phyloP scores from a whole-genome alignment of 2,113 vertebrate species.

The Macquaria ambigua region DNA sequence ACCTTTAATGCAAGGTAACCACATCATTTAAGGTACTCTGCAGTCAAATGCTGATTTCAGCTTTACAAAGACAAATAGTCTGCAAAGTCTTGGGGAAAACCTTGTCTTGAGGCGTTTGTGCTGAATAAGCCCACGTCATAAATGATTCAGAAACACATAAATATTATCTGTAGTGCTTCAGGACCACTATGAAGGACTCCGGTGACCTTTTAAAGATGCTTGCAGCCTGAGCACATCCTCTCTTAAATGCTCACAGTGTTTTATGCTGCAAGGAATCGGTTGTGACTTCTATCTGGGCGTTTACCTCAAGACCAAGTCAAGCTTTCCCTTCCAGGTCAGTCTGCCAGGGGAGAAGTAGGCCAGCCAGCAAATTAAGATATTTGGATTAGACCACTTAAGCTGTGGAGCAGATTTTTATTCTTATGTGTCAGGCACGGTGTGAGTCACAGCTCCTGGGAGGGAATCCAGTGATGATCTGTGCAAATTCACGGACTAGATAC shows the following conservation, averaged over 20 bases:
- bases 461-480: slow-evolving; percentile 44
- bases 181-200: slow-evolving; percentile 16
- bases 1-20: slow-evolving; percentile 12
- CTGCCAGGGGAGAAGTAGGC: slow-evolving; percentile 39
- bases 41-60: slow-evolving; percentile 12
- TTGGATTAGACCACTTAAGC: slow-evolving; percentile 47
- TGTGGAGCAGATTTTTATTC: slow-evolving; percentile 34
- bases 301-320: slow-evolving; percentile 23
- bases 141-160: slow-evolving; percentile 57
- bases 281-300: slow-evolving; percentile 46
- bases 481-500: neutral
- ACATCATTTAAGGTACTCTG: neutral
- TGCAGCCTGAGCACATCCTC: neutral
- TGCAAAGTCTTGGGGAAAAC: neutral
- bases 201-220: slow-evolving; percentile 38
- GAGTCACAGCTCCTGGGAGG: slow-evolving; percentile 41
- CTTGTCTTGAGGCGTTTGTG: slow-evolving; percentile 9
- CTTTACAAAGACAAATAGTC: slow-evolving; percentile 33
- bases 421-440: neutral
- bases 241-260: slow-evolving; percentile 22
- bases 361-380: slow-evolving; percentile 52
- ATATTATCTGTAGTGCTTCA: slow-evolving; percentile 27
- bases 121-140: slow-evolving; percentile 4
- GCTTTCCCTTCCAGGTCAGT: slow-evolving; percentile 32
- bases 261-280: slow-evolving; percentile 28